Evolutionary conservation across 1,140 invertebrate genomes (phyloP).

Genomic region (Drosophila nigrodunni): DNA sequence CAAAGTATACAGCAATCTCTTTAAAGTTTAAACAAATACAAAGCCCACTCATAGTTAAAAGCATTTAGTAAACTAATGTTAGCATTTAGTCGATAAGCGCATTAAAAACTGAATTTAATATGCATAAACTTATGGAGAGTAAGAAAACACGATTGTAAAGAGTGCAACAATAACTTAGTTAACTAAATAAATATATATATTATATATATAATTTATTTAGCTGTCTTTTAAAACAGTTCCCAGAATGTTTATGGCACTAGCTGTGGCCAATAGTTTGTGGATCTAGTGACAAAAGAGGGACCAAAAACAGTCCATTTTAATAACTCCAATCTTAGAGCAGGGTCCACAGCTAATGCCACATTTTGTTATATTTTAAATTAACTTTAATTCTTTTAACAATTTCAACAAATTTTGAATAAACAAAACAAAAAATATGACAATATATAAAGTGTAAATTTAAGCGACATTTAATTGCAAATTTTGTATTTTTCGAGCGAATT

Average conservation of each 20-base stretch:
- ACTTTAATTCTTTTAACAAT: slow-evolving; percentile 8
- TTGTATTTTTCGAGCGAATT: slow-evolving; percentile 14
- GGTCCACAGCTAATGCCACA: slow-evolving; percentile 4
- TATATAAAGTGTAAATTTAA: slow-evolving; percentile 48
- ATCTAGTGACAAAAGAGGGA: slow-evolving; percentile 33
- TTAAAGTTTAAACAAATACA: slow-evolving; percentile 9
- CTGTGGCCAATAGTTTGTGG: slow-evolving; percentile 1
- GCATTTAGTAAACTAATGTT: slow-evolving; percentile 63
- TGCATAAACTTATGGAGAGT: slow-evolving; percentile 12
- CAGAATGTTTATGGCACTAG: slow-evolving; percentile 5
- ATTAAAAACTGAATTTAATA: slow-evolving; percentile 50
- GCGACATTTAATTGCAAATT: slow-evolving; percentile 40
- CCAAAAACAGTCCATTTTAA: slow-evolving; percentile 52
- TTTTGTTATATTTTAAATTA: slow-evolving; percentile 13
- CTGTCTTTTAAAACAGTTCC: slow-evolving; percentile 1
- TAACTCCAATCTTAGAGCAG: slow-evolving; percentile 36
- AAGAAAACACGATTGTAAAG: slow-evolving; percentile 14
- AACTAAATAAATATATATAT: slow-evolving; percentile 28
- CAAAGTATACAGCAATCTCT: slow-evolving; percentile 16
- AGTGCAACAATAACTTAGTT: slow-evolving; percentile 48
- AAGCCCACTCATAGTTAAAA: slow-evolving; percentile 61
- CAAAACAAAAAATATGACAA: slow-evolving; percentile 47
- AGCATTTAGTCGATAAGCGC: slow-evolving; percentile 60
- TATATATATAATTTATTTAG: slow-evolving; percentile 12
- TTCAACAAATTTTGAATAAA: slow-evolving; percentile 21